phyloP scores from a whole-genome alignment of 2,888 invertebrate species.

The Nephrotoma appendiculata region DNA sequence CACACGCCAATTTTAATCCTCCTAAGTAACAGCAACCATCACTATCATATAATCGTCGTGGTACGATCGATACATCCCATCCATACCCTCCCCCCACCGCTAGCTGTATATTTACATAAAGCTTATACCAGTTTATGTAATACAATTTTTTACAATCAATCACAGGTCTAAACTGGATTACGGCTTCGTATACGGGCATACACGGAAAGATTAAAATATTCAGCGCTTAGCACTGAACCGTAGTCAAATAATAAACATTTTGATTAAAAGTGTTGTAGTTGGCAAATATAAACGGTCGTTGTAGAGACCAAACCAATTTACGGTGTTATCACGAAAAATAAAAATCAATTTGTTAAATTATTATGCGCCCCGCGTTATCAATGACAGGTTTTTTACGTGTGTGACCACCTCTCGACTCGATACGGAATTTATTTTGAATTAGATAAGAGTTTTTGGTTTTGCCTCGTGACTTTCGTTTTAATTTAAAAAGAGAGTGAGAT shows the following conservation, averaged over 20 bases:
- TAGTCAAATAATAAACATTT: background rate
- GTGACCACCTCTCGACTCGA: background rate
- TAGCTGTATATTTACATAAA: background rate
- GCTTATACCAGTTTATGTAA: background rate
- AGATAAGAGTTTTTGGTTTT: background rate
- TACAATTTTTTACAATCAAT: background rate
- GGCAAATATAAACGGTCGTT: too few relatives aligned
- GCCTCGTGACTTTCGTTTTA: background rate
- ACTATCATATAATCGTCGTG: too few relatives aligned
- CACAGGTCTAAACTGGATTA: background rate
- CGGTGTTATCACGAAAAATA: background rate
- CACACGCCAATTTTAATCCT: too few relatives aligned
- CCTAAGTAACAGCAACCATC: too few relatives aligned
- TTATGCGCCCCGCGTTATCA: background rate
- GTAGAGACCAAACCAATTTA: background rate
- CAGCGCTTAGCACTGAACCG: background rate
- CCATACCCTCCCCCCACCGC: too few relatives aligned
- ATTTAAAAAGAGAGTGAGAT: background rate
- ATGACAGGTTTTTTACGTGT: background rate
- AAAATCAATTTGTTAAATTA: background rate
- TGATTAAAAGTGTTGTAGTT: background rate
- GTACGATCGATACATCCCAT: too few relatives aligned
- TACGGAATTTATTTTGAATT: background rate
- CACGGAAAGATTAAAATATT: background rate
- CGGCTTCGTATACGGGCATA: background rate